phyloP scores from a whole-genome alignment of 2,113 vertebrate genomes.

The Emydura subglobosa region DNA sequence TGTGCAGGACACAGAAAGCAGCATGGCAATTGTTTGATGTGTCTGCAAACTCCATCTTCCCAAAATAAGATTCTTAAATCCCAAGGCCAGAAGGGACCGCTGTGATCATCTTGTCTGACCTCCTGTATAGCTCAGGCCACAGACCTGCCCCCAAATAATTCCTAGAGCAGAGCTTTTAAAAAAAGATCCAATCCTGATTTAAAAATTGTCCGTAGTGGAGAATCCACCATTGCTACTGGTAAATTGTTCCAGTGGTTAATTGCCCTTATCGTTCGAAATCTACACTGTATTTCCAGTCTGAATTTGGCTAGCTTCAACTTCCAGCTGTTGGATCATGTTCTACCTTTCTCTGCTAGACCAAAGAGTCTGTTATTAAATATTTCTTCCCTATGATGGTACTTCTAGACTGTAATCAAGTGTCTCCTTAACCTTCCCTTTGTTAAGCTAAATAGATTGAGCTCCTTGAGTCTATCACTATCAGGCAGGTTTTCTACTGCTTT shows the following conservation, averaged over 20 bases:
- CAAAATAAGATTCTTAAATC: too few species aligned
- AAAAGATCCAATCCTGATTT: neutral
- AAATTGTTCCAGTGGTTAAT: too few species aligned
- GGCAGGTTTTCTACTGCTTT: neutral
- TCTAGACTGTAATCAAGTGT: neutral
- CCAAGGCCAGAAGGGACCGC: too few species aligned
- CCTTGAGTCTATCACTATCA: neutral
- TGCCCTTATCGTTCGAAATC: too few species aligned
- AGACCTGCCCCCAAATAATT: neutral
- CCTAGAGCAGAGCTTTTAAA: neutral
- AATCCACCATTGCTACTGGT: neutral
- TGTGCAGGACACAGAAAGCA: too few species aligned
- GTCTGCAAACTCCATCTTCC: too few species aligned
- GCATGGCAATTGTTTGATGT: too few species aligned
- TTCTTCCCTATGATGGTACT: neutral
- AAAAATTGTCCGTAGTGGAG: neutral
- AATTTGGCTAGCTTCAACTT: neutral
- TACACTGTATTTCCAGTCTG: neutral
- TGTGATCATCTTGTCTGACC: too few species aligned
- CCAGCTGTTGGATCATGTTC: neutral
- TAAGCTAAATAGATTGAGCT: neutral
- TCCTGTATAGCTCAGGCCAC: neutral
- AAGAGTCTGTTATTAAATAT: neutral
- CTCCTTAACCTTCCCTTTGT: neutral
- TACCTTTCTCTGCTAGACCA: neutral